These are phyloP conservation scores for Melanaphis sacchari DNA, from an alignment of 1,140 invertebrate genomes.

Conservation along the genomic window DNA sequence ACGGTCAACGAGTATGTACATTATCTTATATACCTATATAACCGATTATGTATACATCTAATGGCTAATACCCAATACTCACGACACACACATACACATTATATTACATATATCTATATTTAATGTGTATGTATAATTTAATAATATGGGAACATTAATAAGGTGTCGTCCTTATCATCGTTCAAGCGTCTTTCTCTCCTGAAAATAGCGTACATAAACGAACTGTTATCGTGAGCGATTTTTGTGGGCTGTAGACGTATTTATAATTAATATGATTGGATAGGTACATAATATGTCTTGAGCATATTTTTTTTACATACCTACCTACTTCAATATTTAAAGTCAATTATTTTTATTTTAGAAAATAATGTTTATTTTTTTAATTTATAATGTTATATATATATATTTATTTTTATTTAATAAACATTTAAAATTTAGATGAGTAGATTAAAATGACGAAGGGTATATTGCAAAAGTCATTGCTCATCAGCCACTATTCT, in stretches of 20 bases:
- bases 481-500: background rate
- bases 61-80: background rate
- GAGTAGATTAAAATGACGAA: background rate
- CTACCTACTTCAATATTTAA: background rate
- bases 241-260: background rate
- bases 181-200: background rate
- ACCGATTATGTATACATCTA: background rate
- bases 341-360: no score
- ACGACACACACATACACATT: background rate
- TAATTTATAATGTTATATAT: background rate
- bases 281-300: background rate
- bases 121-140: background rate
- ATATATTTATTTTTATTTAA: no score
- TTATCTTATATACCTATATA: background rate
- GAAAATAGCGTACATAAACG: background rate
- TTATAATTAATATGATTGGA: background rate
- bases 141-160: background rate
- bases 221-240: background rate
- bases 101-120: background rate
- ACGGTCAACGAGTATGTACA: background rate
- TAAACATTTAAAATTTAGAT: background rate
- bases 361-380: no score
- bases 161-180: background rate
- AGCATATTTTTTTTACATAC: background rate
- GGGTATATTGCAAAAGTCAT: background rate